Conservation (phyloP, 2,113 vertebrate species). For the Xyrauchen texanus region DNA sequence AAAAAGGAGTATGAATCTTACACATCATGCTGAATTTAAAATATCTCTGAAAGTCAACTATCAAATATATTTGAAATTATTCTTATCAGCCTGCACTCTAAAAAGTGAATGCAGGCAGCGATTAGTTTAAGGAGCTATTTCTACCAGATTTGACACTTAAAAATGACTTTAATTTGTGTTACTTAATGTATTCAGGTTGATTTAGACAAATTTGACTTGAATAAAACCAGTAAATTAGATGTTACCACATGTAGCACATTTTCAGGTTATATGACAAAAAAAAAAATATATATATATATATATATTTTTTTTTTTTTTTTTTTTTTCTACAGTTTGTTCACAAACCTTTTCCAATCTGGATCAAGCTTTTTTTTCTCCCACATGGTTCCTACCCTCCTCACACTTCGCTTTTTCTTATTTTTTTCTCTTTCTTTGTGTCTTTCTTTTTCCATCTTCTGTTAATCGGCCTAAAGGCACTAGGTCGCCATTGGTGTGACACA, state of each 20-base stretch:
- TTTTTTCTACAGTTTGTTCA: conserved; percentile 11
- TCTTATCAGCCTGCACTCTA: too few relatives aligned
- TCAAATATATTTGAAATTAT: not conserved
- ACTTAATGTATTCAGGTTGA: too few relatives aligned
- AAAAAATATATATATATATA: too few relatives aligned
- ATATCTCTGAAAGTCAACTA: not conserved
- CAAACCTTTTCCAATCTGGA: conserved; percentile 3
- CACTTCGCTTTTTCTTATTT: not conserved
- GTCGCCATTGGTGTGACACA: conserved; percentile 4
- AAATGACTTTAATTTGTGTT: too few relatives aligned
- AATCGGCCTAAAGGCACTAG: not conserved
- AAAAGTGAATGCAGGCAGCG: too few relatives aligned
- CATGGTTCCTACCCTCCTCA: not conserved
- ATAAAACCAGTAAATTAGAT: too few relatives aligned
- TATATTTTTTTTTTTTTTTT: too few relatives aligned
- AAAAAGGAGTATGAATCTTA: not conserved
- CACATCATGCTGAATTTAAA: not conserved
- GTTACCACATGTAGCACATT: too few relatives aligned
- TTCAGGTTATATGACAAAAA: too few relatives aligned
- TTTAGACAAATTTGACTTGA: too few relatives aligned
- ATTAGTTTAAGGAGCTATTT: too few relatives aligned
- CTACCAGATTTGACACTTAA: too few relatives aligned
- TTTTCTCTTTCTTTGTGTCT: not conserved
- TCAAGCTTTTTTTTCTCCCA: not conserved
- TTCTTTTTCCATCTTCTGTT: conserved; percentile 4